These are phyloP conservation scores for Girardinichthys multiradiatus DNA, from an alignment of 2,113 vertebrate species.

Conservation along the genomic window DNA sequence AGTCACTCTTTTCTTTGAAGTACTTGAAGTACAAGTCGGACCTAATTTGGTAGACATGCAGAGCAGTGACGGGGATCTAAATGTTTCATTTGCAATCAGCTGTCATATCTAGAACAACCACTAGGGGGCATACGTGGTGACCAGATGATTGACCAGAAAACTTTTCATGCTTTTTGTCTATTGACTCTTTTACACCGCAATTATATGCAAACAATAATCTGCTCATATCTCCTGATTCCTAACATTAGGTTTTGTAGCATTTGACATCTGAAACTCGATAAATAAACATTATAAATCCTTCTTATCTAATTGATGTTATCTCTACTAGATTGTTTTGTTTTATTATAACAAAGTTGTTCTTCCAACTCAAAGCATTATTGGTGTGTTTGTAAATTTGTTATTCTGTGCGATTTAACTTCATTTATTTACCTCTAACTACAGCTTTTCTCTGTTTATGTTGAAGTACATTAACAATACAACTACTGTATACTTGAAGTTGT, in stretches of 20 bases:
- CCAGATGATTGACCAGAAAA: background rate
- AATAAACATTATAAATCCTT: background rate
- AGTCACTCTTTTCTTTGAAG: too few species aligned
- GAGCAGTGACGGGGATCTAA: too few species aligned
- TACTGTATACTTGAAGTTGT: background rate
- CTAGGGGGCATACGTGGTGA: background rate
- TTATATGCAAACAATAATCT: background rate
- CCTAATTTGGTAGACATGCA: too few species aligned
- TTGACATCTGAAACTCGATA: background rate
- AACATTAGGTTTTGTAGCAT: background rate
- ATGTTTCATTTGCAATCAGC: background rate
- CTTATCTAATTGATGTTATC: background rate
- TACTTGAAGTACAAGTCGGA: too few species aligned
- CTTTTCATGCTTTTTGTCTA: background rate
- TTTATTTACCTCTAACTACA: background rate
- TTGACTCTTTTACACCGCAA: background rate
- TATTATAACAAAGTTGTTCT: background rate
- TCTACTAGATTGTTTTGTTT: background rate
- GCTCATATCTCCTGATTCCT: background rate
- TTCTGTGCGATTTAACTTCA: background rate
- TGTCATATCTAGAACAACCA: background rate
- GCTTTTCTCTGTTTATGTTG: background rate
- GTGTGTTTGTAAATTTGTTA: background rate
- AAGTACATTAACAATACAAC: background rate
- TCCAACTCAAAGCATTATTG: background rate